A percentile compares a stretch with the other conserved stretches of the same genome.
These are phyloP conservation scores for Lithobates pipiens DNA, from an alignment of 2,797 vertebrate species.

Conservation along the genomic window DNA sequence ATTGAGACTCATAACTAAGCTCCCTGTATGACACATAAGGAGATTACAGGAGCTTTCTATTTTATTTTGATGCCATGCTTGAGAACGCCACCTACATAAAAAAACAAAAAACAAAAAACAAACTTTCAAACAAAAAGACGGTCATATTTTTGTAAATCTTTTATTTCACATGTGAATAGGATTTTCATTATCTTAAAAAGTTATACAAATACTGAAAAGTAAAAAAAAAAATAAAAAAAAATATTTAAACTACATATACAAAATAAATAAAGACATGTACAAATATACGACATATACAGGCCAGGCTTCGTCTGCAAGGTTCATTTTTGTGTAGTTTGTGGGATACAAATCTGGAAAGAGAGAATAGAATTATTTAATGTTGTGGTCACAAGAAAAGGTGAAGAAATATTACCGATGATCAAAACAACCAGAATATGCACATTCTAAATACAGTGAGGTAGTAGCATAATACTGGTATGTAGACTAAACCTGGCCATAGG, in stretches of 20 bases:
- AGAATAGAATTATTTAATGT: not conserved
- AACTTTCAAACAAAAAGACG: not conserved
- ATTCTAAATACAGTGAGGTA: no score
- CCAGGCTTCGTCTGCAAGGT: not conserved
- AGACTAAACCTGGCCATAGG: no score
- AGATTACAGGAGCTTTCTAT: not conserved
- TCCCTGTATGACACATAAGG: not conserved
- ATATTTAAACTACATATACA: not conserved
- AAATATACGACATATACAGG: not conserved
- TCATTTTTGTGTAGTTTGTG: not conserved
- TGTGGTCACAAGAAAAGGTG: no score
- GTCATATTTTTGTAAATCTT: not conserved
- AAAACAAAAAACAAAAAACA: no score
- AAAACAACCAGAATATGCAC: no score
- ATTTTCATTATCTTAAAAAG: conserved; percentile 1
- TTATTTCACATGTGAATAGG: conserved; percentile 19
- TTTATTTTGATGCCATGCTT: conserved; percentile 1
- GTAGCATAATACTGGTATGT: no score
- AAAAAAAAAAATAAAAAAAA: not conserved
- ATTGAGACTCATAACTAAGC: not conserved
- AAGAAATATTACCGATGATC: no score
- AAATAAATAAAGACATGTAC: conserved; percentile 10
- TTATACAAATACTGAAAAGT: not conserved
- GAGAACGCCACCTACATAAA: not conserved
- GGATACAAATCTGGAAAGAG: not conserved